Evolutionary conservation across 2,888 invertebrate species (phyloP), one percentile per base, ranked within the genome.

Genomic region (Mesodorylaimus sp.): DNA sequence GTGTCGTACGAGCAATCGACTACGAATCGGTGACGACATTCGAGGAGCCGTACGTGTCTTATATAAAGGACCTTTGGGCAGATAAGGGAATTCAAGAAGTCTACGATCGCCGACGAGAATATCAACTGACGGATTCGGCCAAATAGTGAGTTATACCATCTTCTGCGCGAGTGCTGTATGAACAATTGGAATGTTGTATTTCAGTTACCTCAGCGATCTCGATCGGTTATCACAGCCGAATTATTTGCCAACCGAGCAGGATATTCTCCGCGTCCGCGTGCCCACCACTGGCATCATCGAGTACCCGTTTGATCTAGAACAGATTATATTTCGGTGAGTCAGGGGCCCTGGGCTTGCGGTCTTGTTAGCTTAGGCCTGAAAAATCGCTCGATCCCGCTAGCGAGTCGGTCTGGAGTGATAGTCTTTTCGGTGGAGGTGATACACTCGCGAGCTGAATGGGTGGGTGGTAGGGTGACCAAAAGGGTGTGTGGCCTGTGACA

Each of bases 271-370:
- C 71, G 95, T 93, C 73, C 82, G 95, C 80, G 93, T 93, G 69
- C 95, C 95, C 69, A 97, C 95, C 63, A 95, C 95, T 68, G 95
- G 95, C 75, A 97, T 97, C 75, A 93, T 97, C 76, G 95, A 95
- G 75, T 95, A 97, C 76, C 95, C 95, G 62, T 95, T 95, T 77
- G 93, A 95, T 77, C 79, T 97, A 80, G 95, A 95, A 78, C 91
- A 91, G 76, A 95, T 97, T 74, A 83, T 93, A 78, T 95, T 95
- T 83, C 86, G 93, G 91, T 93, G 82, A 73, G 55, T 48, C n/a
- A n/a, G n/a, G n/a, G n/a, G n/a, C n/a, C n/a, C n/a, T n/a, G n/a
- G n/a, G n/a, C n/a, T n/a, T n/a, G n/a, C n/a, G n/a, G n/a, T n/a
- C n/a, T n/a, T n/a, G n/a, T n/a, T n/a, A n/a, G n/a, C n/a, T n/a